These are phyloP conservation scores for Pangasius larnaudii DNA, from an alignment of 2,797 vertebrate genomes.

Conservation along the genomic window DNA sequence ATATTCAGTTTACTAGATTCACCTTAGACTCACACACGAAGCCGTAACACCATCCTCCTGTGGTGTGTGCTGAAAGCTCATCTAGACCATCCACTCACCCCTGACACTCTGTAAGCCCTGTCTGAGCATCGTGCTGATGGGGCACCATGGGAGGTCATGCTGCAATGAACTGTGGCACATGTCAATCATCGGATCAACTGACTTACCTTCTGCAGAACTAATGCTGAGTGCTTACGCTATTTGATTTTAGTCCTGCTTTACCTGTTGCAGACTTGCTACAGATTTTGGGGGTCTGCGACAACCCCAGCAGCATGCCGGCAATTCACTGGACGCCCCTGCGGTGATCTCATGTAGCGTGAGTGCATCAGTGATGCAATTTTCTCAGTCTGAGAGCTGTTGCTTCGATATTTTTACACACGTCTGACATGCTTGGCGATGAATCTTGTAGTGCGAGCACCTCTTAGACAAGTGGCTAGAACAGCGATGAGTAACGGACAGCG, in stretches of 20 bases:
- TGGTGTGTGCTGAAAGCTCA: slow-evolving; percentile 44
- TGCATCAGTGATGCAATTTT: neutral
- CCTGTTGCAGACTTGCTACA: neutral
- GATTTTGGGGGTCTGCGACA: neutral
- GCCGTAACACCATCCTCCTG: neutral
- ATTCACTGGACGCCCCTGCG: neutral
- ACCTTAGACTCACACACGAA: neutral
- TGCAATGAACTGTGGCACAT: slow-evolving; percentile 26
- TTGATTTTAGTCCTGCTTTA: neutral
- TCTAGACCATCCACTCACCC: slow-evolving; percentile 28
- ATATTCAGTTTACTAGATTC: neutral
- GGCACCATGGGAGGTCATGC: neutral
- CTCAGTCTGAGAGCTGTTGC: neutral
- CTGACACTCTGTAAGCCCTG: slow-evolving; percentile 18
- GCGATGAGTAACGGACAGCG: neutral
- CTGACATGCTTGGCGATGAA: neutral
- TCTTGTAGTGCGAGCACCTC: neutral
- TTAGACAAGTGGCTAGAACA: neutral
- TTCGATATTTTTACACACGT: neutral
- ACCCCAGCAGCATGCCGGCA: neutral
- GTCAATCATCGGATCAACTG: slow-evolving; percentile 38
- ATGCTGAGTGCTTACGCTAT: neutral
- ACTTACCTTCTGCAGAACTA: neutral
- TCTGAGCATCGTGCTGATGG: slow-evolving; percentile 13
- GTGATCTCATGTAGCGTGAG: neutral